Evolutionary conservation across 2,113 vertebrate species (phyloP).

Genomic region (Xiphophorus maculatus): DNA sequence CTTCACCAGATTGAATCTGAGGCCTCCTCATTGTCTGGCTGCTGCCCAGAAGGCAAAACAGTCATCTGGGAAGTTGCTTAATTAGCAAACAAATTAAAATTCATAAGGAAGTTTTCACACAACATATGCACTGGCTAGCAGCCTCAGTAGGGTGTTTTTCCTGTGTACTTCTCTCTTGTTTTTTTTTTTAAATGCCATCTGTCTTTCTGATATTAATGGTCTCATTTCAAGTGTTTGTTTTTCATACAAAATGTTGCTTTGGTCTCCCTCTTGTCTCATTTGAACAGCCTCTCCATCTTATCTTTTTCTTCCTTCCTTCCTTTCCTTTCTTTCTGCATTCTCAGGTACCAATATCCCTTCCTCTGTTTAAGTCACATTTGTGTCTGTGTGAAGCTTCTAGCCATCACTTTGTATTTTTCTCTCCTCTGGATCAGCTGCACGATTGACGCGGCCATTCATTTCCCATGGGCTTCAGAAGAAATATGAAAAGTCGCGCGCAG

Average conservation of each 20-base stretch:
- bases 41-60: conserved; percentile 8
- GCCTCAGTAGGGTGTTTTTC: conserved; percentile 30
- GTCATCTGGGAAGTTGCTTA: conserved; percentile 56
- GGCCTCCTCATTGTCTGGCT: not conserved
- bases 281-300: not conserved
- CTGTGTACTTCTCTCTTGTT: conserved; percentile 2
- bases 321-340: conserved; percentile 18
- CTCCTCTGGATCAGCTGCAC: conserved; percentile 10
- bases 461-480: conserved; percentile 30
- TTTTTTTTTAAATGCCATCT: conserved; percentile 48
- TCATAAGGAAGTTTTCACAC: conserved; percentile 35
- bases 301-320: conserved; percentile 6
- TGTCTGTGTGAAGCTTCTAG: conserved; percentile 9
- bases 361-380: conserved; percentile 3
- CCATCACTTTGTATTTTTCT: conserved; percentile 14
- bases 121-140: conserved; percentile 50
- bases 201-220: conserved; percentile 44
- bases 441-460: conserved; percentile 48
- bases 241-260: conserved; percentile 4
- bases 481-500: conserved; percentile 27
- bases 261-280: not conserved
- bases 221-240: conserved; percentile 34
- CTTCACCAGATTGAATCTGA: not conserved
- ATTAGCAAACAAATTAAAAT: conserved; percentile 54
- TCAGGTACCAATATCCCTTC: not conserved